Evolutionary conservation across 2,797 vertebrate species (phyloP).

Genomic region (Brachyrhaphis roseni): DNA sequence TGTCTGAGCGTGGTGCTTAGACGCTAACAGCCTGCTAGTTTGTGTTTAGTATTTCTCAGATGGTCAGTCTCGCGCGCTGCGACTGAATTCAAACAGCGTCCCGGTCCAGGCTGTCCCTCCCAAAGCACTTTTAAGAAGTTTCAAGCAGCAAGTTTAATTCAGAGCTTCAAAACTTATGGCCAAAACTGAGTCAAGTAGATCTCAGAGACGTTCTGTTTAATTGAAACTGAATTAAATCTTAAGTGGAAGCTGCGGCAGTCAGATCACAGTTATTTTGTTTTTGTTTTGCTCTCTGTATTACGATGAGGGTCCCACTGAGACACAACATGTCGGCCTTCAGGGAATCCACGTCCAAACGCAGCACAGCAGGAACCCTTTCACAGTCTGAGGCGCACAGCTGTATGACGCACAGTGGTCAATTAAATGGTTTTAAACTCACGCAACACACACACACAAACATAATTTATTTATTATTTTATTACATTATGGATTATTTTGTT

Average conservation of each 20-base stretch:
- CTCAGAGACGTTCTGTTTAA: slow-evolving; percentile 16
- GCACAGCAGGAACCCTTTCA: not conserved
- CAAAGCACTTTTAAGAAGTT: slow-evolving; percentile 14
- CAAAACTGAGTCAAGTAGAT: slow-evolving; percentile 31
- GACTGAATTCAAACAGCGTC: slow-evolving; percentile 17
- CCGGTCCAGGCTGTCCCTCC: slow-evolving; percentile 16
- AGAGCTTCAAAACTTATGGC: slow-evolving; percentile 1
- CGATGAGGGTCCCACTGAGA: not conserved
- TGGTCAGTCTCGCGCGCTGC: slow-evolving; percentile 29
- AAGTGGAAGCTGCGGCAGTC: not conserved
- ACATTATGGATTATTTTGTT: not conserved
- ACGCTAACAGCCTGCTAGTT: not conserved
- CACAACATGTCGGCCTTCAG: not conserved
- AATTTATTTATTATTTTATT: not conserved
- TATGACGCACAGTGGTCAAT: not conserved
- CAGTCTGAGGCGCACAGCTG: not conserved
- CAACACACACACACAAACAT: not conserved
- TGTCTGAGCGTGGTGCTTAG: not conserved
- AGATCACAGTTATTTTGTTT: not conserved
- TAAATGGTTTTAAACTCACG: slow-evolving; percentile 29
- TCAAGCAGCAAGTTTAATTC: slow-evolving; percentile 10
- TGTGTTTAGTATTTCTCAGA: slow-evolving; percentile 1
- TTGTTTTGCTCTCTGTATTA: not conserved
- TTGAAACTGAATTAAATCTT: slow-evolving; percentile 25
- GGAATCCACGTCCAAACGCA: not conserved